phyloP scores from a whole-genome alignment of 2,797 vertebrate species.

The Pygocentrus nattereri region DNA sequence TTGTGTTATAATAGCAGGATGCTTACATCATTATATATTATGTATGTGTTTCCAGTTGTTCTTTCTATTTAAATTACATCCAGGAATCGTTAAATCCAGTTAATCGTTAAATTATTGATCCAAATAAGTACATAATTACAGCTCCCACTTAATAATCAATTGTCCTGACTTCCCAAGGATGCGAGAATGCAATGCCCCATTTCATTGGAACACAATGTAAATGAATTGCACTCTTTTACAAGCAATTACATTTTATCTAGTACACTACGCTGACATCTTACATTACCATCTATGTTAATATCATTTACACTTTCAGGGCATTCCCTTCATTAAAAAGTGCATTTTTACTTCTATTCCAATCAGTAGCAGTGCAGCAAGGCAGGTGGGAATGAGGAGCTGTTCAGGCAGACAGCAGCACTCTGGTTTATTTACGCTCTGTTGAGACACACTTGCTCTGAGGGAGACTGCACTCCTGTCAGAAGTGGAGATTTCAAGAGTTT shows the following conservation, averaged over 20 bases:
- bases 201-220: neutral
- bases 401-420: neutral
- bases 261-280: neutral
- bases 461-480: neutral
- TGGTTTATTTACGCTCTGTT: slow-evolving; percentile 11
- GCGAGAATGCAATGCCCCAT: neutral
- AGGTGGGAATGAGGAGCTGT: neutral
- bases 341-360: neutral
- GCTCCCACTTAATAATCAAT: neutral
- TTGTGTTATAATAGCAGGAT: too few species aligned
- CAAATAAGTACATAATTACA: neutral
- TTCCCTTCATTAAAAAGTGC: neutral
- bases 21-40: too few species aligned
- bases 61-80: neutral
- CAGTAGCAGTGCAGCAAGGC: neutral
- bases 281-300: too few species aligned
- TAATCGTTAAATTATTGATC: neutral
- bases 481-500: neutral
- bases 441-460: neutral
- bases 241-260: neutral
- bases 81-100: too few species aligned
- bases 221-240: neutral
- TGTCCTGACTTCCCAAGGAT: neutral
- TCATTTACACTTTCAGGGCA: neutral
- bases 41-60: neutral